phyloP scores from a whole-genome alignment of 2,113 vertebrate genomes.

The Carassius carassius region DNA sequence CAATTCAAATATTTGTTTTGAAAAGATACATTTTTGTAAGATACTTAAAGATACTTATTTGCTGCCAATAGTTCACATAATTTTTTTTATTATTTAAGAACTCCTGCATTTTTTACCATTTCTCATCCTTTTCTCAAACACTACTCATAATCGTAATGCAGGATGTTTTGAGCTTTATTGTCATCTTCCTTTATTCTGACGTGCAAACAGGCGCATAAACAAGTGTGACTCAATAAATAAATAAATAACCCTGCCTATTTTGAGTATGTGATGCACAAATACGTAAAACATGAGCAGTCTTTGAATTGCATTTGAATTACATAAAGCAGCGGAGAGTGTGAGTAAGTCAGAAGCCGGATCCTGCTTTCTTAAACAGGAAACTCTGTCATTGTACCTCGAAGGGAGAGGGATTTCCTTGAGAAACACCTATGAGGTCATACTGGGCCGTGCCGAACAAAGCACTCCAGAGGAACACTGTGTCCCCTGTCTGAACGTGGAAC shows the following conservation, averaged over 20 bases:
- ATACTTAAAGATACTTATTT: too few species aligned
- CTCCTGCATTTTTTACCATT: not conserved
- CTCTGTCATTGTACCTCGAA: slow-evolving; percentile 75
- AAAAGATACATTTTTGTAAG: too few species aligned
- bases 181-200: not conserved
- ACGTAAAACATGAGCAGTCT: slow-evolving; percentile 20
- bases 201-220: not conserved
- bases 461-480: slow-evolving; percentile 52
- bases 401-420: slow-evolving; percentile 78
- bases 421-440: slow-evolving; percentile 74
- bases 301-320: slow-evolving; percentile 52
- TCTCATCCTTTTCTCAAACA: not conserved
- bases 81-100: not conserved
- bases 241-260: slow-evolving; percentile 2
- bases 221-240: slow-evolving; percentile 1
- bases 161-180: not conserved
- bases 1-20: not conserved
- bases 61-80: not conserved
- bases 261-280: not conserved
- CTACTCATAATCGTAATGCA: slow-evolving; percentile 1
- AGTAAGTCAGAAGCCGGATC: slow-evolving; percentile 48
- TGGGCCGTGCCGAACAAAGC: slow-evolving; percentile 55
- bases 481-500: slow-evolving; percentile 39
- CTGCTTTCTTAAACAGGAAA: slow-evolving; percentile 77
- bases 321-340: slow-evolving; percentile 35